A percentile compares a stretch with the other conserved stretches of the same genome.
Conservation (phyloP, 2,888 invertebrate species). For the Clunio marinus region DNA sequence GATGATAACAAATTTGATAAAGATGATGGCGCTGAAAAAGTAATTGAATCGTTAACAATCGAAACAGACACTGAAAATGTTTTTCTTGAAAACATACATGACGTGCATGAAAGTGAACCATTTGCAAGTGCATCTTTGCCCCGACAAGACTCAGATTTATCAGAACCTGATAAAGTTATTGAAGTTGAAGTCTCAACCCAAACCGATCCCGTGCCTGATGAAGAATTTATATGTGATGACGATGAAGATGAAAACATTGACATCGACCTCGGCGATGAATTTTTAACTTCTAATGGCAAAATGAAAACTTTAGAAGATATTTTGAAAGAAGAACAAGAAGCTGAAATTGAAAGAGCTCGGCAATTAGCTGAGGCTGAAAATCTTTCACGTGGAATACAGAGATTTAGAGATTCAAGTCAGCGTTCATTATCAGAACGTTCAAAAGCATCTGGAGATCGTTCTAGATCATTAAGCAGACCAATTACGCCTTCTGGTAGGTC, state of each 20-base stretch:
- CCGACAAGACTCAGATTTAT: slow-evolving; percentile 29
- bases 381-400: slow-evolving; percentile 53
- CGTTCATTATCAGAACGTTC: slow-evolving; percentile 58
- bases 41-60: slow-evolving; percentile 27
- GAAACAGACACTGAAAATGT: not conserved
- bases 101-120: not conserved
- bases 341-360: slow-evolving; percentile 43
- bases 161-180: slow-evolving; percentile 47
- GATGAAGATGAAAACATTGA: slow-evolving; percentile 49
- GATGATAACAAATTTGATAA: slow-evolving; percentile 44
- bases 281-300: slow-evolving; percentile 42
- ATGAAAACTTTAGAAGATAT: slow-evolving; percentile 49
- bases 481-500: slow-evolving; percentile 54
- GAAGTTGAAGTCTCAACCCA: slow-evolving; percentile 78
- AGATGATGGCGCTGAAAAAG: slow-evolving; percentile 43
- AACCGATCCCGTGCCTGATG: slow-evolving; percentile 78
- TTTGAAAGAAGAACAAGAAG: slow-evolving; percentile 46
- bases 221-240: slow-evolving; percentile 53
- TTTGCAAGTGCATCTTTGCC: too few relatives aligned
- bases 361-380: slow-evolving; percentile 55
- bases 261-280: too few relatives aligned
- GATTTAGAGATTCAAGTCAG: slow-evolving; percentile 56
- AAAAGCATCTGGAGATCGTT: slow-evolving; percentile 54
- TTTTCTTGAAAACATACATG: not conserved
- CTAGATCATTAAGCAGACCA: slow-evolving; percentile 49